Percentiles rank a stretch among this genome's conserved stretches.
These are phyloP conservation scores for Falco rusticolus DNA, from an alignment of 2,797 vertebrate genomes.

Conservation along the genomic window DNA sequence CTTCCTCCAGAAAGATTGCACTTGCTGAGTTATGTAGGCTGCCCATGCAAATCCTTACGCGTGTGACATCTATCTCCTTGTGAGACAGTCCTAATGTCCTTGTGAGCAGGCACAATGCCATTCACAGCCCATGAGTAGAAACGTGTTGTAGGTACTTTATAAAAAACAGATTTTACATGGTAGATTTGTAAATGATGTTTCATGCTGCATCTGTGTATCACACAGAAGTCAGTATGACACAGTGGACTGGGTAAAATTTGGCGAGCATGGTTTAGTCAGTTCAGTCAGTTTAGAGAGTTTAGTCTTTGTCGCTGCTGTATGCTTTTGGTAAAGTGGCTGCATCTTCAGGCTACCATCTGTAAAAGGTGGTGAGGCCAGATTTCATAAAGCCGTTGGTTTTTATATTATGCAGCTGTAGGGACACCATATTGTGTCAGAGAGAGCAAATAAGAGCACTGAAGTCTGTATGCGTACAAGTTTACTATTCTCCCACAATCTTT, in stretches of 20 bases:
- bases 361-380: background rate
- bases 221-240: background rate
- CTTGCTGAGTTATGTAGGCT: slow-evolving; percentile 61
- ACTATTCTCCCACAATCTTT: background rate
- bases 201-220: background rate
- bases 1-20: slow-evolving; percentile 73
- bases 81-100: slow-evolving; percentile 49
- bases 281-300: background rate
- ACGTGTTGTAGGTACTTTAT: background rate
- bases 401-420: background rate
- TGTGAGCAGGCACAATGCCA: slow-evolving; percentile 10
- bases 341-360: background rate
- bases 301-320: background rate
- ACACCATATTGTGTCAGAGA: background rate
- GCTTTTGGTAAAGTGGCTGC: background rate
- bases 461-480: background rate
- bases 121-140: background rate
- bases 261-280: background rate
- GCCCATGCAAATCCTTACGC: slow-evolving; percentile 54
- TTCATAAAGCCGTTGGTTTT: background rate
- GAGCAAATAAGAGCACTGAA: background rate
- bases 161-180: accelerated
- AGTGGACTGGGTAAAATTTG: background rate
- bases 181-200: background rate
- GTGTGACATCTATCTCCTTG: slow-evolving; percentile 50